Base-by-base conservation (phyloP, 2,888 invertebrate species). In the Ennomos erosarius region DNA sequence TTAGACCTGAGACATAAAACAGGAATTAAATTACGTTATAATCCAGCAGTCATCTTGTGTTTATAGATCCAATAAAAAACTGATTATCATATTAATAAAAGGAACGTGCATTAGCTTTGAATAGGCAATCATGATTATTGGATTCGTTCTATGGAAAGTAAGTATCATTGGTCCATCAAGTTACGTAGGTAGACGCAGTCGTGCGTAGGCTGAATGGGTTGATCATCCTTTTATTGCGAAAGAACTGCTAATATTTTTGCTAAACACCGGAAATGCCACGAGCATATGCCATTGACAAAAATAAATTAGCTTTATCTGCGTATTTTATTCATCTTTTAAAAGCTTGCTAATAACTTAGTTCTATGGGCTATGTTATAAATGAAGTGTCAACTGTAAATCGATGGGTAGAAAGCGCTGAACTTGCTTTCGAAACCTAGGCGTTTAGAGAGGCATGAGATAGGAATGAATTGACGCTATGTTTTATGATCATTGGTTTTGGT, bases 51-150 rank as follows among this genome's bases (percentile, higher is more conserved):
- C 52, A 55, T 63, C 53, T 59, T 48, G 38, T 43, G 39, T 65
- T 65, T 62, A 65, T 65, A 45, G 58, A 61, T 64, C 50, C 59
- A 63, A 64, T 68, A 63, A 66, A 64, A 55, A 63, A 51, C 64
- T 49, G 66, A 75, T 75, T 72, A 74, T 68, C 73, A 74, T 76
- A 71, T 69, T 73, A 71, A 77, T 74, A 68, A 63, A 58, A 60
- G 57, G 58, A 65, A 65, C 63, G 64, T 68, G 67, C 65, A 62
- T 66, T 67, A 58, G 64, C 52, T 65, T 60, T 70, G 68, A 73
- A 72, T 74, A 69, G 71, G 68, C 68, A 70, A 74, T 72, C 68
- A 67, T 65, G 60, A 60, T 62, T 51, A 61, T 59, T 54, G 48
- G 53, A 63, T 66, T 59, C 55, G 59, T 59, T 66, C 36, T 55